Percentiles rank a stretch among this genome's conserved stretches.
Evolutionary conservation across 2,113 vertebrate species (phyloP).

Genomic region (Paramisgurnus dabryanus): DNA sequence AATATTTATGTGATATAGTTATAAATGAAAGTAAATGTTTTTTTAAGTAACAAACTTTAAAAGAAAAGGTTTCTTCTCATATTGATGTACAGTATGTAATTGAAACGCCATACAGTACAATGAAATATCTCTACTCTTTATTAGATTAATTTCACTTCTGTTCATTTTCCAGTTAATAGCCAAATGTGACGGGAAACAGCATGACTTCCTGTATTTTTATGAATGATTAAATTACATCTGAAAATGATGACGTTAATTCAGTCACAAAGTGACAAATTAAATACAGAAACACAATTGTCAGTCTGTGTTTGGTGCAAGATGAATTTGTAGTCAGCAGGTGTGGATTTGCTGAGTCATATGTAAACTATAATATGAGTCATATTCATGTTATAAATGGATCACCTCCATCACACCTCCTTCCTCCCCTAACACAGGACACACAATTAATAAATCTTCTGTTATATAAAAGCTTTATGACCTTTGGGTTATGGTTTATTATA

Average conservation of each 20-base stretch:
- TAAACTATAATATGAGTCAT: constrained; percentile 42
- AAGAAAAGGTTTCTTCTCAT: not conserved
- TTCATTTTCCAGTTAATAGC: not conserved
- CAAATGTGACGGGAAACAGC: constrained; percentile 15
- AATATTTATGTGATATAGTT: too few relatives aligned
- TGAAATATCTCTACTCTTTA: not conserved
- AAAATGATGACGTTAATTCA: constrained; percentile 7
- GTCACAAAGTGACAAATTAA: constrained; percentile 47
- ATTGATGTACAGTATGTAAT: not conserved
- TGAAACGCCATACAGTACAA: not conserved
- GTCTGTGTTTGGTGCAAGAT: constrained; percentile 62
- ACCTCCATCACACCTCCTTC: constrained; percentile 1
- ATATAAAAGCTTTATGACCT: not conserved
- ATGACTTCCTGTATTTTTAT: not conserved
- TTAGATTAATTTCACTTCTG: not conserved
- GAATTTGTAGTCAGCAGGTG: constrained; percentile 73
- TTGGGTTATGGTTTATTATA: not conserved
- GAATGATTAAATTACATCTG: not conserved
- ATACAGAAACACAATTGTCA: constrained; percentile 54
- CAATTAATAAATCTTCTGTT: constrained; percentile 20
- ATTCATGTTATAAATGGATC: constrained; percentile 65
- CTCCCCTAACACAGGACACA: constrained; percentile 19
- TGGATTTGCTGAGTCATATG: constrained; percentile 75
- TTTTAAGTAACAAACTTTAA: not conserved
- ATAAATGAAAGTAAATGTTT: too few relatives aligned